These are phyloP conservation scores for Adelognathus sp. DNA, from an alignment of 2,888 invertebrate genomes.

Conservation along the genomic window DNA sequence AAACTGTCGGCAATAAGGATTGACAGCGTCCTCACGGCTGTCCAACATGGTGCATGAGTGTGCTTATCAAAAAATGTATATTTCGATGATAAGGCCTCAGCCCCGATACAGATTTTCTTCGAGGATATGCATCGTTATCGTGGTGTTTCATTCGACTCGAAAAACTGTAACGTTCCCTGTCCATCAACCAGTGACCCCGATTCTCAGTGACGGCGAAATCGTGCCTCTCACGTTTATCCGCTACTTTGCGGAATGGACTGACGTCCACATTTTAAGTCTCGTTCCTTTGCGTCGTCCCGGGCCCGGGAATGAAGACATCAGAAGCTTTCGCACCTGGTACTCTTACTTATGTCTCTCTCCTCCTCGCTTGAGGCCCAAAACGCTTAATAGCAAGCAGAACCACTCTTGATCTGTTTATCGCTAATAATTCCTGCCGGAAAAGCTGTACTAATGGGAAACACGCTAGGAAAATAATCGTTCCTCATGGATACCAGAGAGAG, in stretches of 20 bases:
- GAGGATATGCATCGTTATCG: background rate
- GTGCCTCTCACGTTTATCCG: conserved; percentile 52
- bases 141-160: background rate
- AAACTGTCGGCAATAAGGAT: conserved; percentile 40
- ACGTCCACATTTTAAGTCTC: conserved; percentile 22
- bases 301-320: background rate
- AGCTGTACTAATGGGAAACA: conserved; percentile 63
- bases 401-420: conserved; percentile 66
- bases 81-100: background rate
- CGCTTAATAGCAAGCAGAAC: conserved; percentile 32
- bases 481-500: background rate
- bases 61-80: conserved; percentile 16
- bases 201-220: conserved; percentile 22
- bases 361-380: conserved; percentile 26
- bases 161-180: conserved; percentile 33
- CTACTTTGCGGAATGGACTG: conserved; percentile 38
- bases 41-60: conserved; percentile 10
- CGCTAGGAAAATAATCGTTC: conserved; percentile 58
- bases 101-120: background rate
- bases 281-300: background rate
- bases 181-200: conserved; percentile 11
- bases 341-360: too few relatives aligned
- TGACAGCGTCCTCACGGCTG: conserved; percentile 35
- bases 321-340: conserved; percentile 59
- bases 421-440: conserved; percentile 64